phyloP scores from a whole-genome alignment of 2,797 vertebrate genomes.

The Heterohyrax brucei region DNA sequence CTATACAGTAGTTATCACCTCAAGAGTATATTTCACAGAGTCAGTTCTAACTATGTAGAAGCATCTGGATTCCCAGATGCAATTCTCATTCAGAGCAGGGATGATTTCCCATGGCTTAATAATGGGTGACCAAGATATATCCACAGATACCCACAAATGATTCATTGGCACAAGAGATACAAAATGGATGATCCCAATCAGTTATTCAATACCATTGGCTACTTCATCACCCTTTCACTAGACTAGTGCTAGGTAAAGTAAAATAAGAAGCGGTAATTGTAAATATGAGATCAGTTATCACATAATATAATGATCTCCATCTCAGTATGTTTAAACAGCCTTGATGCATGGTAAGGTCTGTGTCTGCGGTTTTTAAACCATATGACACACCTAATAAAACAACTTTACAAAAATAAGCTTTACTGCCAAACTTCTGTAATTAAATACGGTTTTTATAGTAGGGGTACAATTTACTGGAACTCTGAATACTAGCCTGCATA shows the following conservation, averaged over 20 bases:
- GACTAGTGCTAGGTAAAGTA: background rate
- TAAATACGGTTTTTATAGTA: slow-evolving; percentile 87
- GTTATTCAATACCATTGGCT: slow-evolving; percentile 56
- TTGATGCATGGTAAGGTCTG: slow-evolving; percentile 57
- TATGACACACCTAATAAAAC: slow-evolving; percentile 82
- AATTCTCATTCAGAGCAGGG: slow-evolving; percentile 22
- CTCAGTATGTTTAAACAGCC: slow-evolving; percentile 61
- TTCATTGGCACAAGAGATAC: slow-evolving; percentile 22
- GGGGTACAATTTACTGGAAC: slow-evolving; percentile 72
- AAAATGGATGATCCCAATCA: slow-evolving; percentile 64
- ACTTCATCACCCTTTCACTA: slow-evolving; percentile 45
- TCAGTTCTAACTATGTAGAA: background rate
- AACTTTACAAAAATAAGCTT: slow-evolving; percentile 84
- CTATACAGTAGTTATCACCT: background rate
- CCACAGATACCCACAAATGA: slow-evolving; percentile 46
- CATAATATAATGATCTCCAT: slow-evolving; percentile 41
- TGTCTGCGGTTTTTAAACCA: slow-evolving; percentile 75
- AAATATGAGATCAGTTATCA: slow-evolving; percentile 58
- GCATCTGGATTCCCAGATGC: background rate
- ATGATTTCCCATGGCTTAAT: slow-evolving; percentile 64
- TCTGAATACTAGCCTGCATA: slow-evolving; percentile 78
- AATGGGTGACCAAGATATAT: slow-evolving; percentile 70
- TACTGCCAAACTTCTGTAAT: slow-evolving; percentile 86
- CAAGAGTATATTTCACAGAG: background rate
- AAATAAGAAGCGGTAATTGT: slow-evolving; percentile 27